Percentiles rank a stretch among this genome's conserved stretches.
Evolutionary conservation across 23 tunicate species (phyloP).

Genomic region (Trididemnum clinides): DNA sequence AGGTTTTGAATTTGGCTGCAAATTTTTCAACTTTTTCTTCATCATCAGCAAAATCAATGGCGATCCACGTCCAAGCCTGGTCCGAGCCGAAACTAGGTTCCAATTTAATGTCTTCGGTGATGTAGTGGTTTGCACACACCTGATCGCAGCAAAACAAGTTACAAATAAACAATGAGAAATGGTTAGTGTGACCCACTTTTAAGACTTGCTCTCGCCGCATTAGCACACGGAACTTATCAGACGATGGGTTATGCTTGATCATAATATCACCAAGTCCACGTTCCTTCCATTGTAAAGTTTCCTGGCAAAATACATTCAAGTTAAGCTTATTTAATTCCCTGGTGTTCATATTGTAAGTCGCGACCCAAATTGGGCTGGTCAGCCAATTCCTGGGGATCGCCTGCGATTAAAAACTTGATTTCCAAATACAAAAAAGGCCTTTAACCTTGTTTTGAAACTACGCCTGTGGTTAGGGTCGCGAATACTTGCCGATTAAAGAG

Average conservation of each 20-base stretch:
- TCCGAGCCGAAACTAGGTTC: constrained; percentile 36
- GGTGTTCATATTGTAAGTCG: no score
- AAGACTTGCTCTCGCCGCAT: constrained; percentile 95
- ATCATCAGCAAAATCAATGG: constrained; percentile 76
- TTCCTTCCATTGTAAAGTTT: constrained; percentile 83
- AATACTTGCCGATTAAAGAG: no score
- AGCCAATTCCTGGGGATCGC: no score
- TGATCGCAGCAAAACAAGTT: background rate
- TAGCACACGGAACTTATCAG: constrained; percentile 54
- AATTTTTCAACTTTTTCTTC: constrained; percentile 65
- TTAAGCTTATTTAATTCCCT: no score
- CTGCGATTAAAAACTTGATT: no score
- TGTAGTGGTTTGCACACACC: constrained; percentile 95
- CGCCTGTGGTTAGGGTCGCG: no score
- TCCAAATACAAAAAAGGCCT: no score
- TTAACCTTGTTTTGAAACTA: no score
- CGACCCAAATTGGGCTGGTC: no score
- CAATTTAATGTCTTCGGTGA: constrained; percentile 60
- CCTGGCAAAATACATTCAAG: background rate
- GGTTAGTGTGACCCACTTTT: constrained; percentile 48
- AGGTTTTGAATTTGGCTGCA: constrained; percentile 71
- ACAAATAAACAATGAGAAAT: background rate
- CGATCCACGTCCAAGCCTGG: constrained; percentile 81
- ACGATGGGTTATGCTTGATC: constrained; percentile 50
- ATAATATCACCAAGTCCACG: constrained; percentile 84